Base-by-base conservation (phyloP, 2,888 invertebrate genomes). In the Branchellion lobata region DNA sequence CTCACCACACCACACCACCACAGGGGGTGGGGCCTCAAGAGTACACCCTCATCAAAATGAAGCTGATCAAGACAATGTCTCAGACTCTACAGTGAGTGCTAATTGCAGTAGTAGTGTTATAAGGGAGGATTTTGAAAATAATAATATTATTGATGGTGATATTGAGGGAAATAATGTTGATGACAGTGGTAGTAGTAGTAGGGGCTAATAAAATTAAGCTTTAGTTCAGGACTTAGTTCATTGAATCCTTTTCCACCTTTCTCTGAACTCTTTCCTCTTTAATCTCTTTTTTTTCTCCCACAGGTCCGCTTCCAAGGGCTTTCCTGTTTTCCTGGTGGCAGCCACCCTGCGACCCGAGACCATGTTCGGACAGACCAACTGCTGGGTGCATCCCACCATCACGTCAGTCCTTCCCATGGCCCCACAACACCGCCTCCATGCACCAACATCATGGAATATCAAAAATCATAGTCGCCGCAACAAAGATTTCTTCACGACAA, bases 311-410 rank as follows among this genome's bases (percentile, higher is more conserved):
- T 73, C 36, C 8, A 71, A 29, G 24, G 65, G 72, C 33, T 53
- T 53, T 31, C 51, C 79, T 1, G 90, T 95, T n/a, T 94, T 89
- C 86, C 90, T 99, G 81, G 96, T 99, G 18, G 97, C 97, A 27
- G 99, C 97, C 11, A 99, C 99, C 3, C 89, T 99, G n/a, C 91
- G 98, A 81, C 97, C 99, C 0, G 99, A 99, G 89, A 99, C 99
- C 0, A 98, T 99, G 98, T 99, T 97, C 86, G 99, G 99, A 0
- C 99, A 99, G 89, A 99, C 99, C 0, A 99, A 99, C 87, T 98
- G 97, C 87, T 99, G 98, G 96, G 88, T 99, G 1, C 93, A 93
- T 85, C 99, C 99, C 0, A 96, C 97, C 85, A 93, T 98, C 86
- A 92, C 24, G 61, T 57, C 21, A 24, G 61, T 57, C 11, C 14